These are phyloP conservation scores for Coelopa frigida DNA, from an alignment of 1,140 invertebrate species.

Conservation along the genomic window DNA sequence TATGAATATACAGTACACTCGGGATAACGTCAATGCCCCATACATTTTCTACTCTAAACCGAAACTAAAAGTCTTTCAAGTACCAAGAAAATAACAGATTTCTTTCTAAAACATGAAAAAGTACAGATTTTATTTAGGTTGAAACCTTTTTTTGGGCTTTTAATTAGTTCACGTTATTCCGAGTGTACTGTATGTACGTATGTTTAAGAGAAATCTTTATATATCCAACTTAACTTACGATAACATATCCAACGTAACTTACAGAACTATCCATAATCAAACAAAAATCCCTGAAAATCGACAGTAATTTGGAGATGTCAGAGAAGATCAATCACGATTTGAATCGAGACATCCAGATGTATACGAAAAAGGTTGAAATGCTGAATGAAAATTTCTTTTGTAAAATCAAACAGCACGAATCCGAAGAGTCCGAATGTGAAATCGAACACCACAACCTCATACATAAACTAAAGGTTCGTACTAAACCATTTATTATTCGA, in stretches of 20 bases:
- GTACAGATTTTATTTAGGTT: not conserved
- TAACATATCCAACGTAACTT: slow-evolving; percentile 13
- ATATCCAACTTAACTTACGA: too few relatives aligned
- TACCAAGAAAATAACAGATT: too few relatives aligned
- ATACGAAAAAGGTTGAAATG: slow-evolving; percentile 53
- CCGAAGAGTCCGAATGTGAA: slow-evolving; percentile 55
- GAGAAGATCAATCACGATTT: slow-evolving; percentile 51
- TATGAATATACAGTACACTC: not conserved
- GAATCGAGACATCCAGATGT: slow-evolving; percentile 51
- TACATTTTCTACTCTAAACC: too few relatives aligned
- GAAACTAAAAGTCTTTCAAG: too few relatives aligned
- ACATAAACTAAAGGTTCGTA: slow-evolving; percentile 48
- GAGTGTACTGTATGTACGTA: too few relatives aligned
- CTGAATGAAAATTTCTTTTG: slow-evolving; percentile 54
- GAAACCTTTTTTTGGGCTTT: not conserved
- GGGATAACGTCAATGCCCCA: too few relatives aligned
- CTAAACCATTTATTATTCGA: too few relatives aligned
- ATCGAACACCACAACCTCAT: slow-evolving; percentile 50
- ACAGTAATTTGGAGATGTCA: slow-evolving; percentile 55
- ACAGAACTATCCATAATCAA: slow-evolving; percentile 65
- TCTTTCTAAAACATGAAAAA: too few relatives aligned
- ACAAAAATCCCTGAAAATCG: slow-evolving; percentile 62
- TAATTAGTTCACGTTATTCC: too few relatives aligned
- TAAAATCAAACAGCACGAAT: slow-evolving; percentile 52
- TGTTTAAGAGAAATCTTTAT: too few relatives aligned